These are phyloP conservation scores for Botia almorhae DNA, from an alignment of 2,797 vertebrate species.

Conservation along the genomic window DNA sequence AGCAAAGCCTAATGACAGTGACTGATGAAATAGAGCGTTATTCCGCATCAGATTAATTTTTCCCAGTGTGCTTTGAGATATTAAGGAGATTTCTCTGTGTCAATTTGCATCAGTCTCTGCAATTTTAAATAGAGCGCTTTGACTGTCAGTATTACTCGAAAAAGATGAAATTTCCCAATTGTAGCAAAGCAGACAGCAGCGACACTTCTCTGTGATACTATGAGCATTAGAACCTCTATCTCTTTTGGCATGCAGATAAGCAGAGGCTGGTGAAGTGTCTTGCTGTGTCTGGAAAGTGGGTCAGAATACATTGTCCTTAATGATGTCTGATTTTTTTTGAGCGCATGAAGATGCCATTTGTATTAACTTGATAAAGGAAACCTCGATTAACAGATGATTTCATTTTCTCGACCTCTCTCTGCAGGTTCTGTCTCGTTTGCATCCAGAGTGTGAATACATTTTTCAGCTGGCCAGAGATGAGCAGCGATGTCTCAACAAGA, in stretches of 20 bases:
- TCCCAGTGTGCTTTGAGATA: background rate
- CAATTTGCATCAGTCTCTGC: background rate
- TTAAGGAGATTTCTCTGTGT: background rate
- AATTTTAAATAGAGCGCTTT: background rate
- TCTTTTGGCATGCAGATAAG: background rate
- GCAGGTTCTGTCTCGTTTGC: slow-evolving; percentile 73
- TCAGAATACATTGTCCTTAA: background rate
- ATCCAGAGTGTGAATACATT: slow-evolving; percentile 81
- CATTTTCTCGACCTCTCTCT: slow-evolving; percentile 12
- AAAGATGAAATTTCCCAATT: slow-evolving; percentile 4
- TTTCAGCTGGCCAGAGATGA: slow-evolving; percentile 78
- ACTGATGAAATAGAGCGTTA: background rate
- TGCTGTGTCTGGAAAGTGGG: background rate
- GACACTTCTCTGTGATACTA: background rate
- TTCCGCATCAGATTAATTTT: background rate
- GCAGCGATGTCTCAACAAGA: slow-evolving; percentile 69
- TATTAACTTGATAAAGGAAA: background rate
- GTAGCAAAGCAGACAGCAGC: background rate
- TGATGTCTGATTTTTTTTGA: background rate
- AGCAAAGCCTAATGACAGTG: background rate
- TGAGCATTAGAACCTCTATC: background rate
- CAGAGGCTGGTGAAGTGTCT: background rate
- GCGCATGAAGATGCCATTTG: background rate
- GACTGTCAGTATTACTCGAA: background rate
- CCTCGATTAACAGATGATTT: background rate